Conservation (phyloP, 2,797 vertebrate species). For the Gambusia yucatana region DNA sequence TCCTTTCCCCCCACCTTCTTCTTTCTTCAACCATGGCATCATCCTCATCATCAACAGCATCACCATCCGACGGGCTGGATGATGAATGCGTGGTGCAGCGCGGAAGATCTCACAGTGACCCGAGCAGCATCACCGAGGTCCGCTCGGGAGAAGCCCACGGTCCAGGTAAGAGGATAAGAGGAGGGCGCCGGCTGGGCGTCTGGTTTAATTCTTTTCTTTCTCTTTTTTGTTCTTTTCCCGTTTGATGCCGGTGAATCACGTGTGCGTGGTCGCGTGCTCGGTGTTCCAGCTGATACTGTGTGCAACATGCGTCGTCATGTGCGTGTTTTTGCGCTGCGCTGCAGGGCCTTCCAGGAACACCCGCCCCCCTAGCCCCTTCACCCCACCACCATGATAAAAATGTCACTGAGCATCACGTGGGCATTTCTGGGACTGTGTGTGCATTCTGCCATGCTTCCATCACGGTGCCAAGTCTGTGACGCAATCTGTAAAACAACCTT, state of each 20-base stretch:
- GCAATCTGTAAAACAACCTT: neutral
- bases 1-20: neutral
- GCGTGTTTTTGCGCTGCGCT: neutral
- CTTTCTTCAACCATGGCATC: slow-evolving; percentile 83
- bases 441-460: neutral
- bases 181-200: neutral
- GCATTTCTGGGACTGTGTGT: neutral
- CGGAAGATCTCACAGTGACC: slow-evolving; percentile 95
- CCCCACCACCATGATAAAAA: neutral
- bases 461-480: neutral
- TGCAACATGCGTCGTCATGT: neutral
- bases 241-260: neutral
- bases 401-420: neutral
- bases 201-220: too few relatives aligned
- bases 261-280: neutral
- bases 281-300: neutral
- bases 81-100: slow-evolving; percentile 87
- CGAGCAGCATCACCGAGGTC: slow-evolving; percentile 91
- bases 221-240: too few relatives aligned
- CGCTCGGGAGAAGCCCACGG: slow-evolving; percentile 79
- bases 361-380: neutral
- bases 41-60: slow-evolving; percentile 81
- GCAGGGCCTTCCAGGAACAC: neutral
- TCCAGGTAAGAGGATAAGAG: slow-evolving; percentile 85
- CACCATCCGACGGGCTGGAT: slow-evolving; percentile 85